Conservation (phyloP, 2,888 invertebrate species). For the Petrophora chlorosata region DNA sequence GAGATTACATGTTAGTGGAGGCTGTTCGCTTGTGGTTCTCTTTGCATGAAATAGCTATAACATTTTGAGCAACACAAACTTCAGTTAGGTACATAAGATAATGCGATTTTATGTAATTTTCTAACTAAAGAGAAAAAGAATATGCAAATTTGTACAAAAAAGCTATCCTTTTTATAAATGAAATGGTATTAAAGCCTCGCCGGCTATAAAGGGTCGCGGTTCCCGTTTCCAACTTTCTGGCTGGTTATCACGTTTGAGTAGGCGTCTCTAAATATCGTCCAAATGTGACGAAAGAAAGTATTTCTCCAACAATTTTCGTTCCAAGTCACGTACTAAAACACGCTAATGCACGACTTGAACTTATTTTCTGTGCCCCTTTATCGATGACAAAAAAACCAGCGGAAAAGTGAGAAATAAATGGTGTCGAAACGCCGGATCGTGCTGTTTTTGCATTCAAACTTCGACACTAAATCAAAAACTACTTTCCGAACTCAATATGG, state of each 20-base stretch:
- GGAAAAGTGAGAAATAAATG: constrained; percentile 61
- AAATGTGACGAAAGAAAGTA: constrained; percentile 40
- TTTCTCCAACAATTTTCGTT: constrained; percentile 43
- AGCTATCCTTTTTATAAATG: too few species aligned
- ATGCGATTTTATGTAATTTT: too few species aligned
- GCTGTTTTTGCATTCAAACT: constrained; percentile 65
- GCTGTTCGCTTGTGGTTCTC: too few species aligned
- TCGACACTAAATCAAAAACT: constrained; percentile 65
- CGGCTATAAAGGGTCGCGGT: too few species aligned
- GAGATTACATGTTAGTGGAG: too few species aligned
- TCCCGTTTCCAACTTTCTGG: too few species aligned
- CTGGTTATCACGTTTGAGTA: constrained; percentile 2
- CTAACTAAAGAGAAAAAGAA: too few species aligned
- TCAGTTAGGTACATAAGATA: too few species aligned
- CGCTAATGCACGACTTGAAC: constrained; percentile 58
- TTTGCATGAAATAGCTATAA: too few species aligned
- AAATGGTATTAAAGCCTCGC: too few species aligned
- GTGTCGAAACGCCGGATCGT: constrained; percentile 56
- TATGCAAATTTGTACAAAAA: too few species aligned
- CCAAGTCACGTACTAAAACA: constrained; percentile 60
- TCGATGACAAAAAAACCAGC: constrained; percentile 57
- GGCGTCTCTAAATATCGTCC: constrained; percentile 3
- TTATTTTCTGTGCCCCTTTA: constrained; percentile 53
- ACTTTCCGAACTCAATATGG: constrained; percentile 39
- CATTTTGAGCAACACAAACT: too few species aligned